Evolutionary conservation across 2,888 invertebrate species (phyloP), one percentile per base, ranked within the genome.

Genomic region (Ctenicera cuprea): DNA sequence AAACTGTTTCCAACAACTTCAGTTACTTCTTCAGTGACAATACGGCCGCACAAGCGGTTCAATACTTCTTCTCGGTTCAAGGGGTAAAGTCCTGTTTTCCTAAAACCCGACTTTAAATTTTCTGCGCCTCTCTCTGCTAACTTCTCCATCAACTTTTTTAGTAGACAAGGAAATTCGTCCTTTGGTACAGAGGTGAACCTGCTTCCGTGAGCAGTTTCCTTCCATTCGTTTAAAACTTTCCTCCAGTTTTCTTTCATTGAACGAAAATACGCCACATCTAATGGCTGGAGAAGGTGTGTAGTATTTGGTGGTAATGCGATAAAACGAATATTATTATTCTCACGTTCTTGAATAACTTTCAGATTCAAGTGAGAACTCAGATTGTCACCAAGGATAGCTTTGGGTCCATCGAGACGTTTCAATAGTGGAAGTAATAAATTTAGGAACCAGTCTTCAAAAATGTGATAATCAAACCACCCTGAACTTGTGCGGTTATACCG

Each of bases 381-480:
- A 73, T 84, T 85, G 72, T 85, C 82, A 18, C 84, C 84, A 67
- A 85, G 81, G 37, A 85, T 26, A 61, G 83, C 80, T 71, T 80
- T 83, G 61, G 77, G 78, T 52, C 78, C 79, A 33, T 64, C 71
- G 65, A 71, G 68, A 41, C 78, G 72, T 76, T 78, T 78, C 18
- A 78, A 70, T 70, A 77, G 73, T 59, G 80, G 80, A 30, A 86
- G 50, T 70, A 14, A 5, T 5, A 26, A 16, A 9, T 12, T 16
- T 3, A 11, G 1, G n/a, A 59, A 59, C 59, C 59, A 59, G 14
- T 59, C 59, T 33, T 59, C 59, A 33, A 59, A 59, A 9, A 12
- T 59, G 12, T 30, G 37, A n/a, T 16, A 30, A 20, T 59, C 59
- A n/a, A 59, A 37, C 59, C 59, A 59, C 1, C 37, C 59, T 8